A percentile compares a stretch with the other conserved stretches of the same genome.
Evolutionary conservation across 2,888 invertebrate species (phyloP).

Genomic region (Ferdinandea cuprea): DNA sequence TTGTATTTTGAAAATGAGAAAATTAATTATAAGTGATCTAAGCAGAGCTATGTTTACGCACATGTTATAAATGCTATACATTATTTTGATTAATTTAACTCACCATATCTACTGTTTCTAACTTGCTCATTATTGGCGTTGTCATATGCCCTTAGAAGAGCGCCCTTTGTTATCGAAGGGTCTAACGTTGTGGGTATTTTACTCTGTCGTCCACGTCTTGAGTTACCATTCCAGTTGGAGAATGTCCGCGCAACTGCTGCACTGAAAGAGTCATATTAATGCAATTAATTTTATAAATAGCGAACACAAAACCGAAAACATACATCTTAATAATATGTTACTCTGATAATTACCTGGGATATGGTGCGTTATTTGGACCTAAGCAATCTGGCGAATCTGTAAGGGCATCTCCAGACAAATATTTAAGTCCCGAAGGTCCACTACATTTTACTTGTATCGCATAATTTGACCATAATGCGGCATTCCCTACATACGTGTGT

Average conservation of each 20-base stretch:
- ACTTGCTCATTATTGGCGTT: conserved; percentile 84
- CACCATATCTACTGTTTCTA: conserved; percentile 83
- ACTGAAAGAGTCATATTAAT: conserved; percentile 84
- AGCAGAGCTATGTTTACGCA: too few relatives aligned
- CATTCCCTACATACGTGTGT: conserved; percentile 78
- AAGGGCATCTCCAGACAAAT: conserved; percentile 94
- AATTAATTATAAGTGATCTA: too few relatives aligned
- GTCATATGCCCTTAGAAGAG: conserved; percentile 86
- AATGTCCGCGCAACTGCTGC: conserved; percentile 90
- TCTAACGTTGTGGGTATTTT: conserved; percentile 87
- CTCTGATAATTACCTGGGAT: conserved; percentile 89
- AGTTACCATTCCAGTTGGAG: conserved; percentile 87
- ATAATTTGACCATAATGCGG: conserved; percentile 81
- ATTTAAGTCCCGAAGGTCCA: conserved; percentile 88
- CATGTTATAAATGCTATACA: too few relatives aligned
- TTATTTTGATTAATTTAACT: conserved; percentile 68
- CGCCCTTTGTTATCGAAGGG: conserved; percentile 89
- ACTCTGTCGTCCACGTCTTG: conserved; percentile 87
- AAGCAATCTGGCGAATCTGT: conserved; percentile 90
- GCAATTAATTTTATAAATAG: conserved; percentile 45
- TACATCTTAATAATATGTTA: background rate
- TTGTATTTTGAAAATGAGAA: too few relatives aligned
- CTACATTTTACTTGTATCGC: conserved; percentile 84
- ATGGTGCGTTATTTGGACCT: conserved; percentile 92
- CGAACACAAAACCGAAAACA: background rate